Conservation (phyloP, 2,113 vertebrate species). For the Mungos mungo region DNA sequence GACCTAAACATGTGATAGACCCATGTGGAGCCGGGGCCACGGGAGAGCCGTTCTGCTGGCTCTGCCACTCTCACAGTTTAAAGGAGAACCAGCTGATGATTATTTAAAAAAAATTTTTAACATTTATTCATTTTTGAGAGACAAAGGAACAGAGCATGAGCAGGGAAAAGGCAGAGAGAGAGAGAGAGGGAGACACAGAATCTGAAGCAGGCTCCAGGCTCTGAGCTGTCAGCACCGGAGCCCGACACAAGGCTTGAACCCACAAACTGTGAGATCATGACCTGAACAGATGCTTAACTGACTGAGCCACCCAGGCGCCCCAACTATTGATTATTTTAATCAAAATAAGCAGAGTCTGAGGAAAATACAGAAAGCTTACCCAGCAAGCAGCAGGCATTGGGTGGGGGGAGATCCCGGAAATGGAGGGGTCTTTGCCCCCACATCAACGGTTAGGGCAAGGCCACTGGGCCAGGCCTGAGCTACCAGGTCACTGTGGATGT, state of each 20-base stretch:
- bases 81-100: background rate
- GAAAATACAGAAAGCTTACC: background rate
- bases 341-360: background rate
- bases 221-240: no score
- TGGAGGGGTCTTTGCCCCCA: background rate
- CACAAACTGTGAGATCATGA: no score
- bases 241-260: no score
- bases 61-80: background rate
- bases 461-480: background rate
- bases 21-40: background rate
- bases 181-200: no score
- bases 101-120: no score
- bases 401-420: background rate
- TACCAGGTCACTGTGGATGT: no score
- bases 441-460: background rate
- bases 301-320: no score
- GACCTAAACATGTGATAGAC: background rate
- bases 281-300: no score
- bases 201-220: no score
- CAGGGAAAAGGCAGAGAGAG: no score
- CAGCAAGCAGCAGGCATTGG: background rate
- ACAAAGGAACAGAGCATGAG: no score
- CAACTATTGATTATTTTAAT: background rate
- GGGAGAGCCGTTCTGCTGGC: background rate
- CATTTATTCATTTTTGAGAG: no score